Evolutionary conservation across 2,797 vertebrate genomes (phyloP).

Genomic region (Tauraco hartlaubi): DNA sequence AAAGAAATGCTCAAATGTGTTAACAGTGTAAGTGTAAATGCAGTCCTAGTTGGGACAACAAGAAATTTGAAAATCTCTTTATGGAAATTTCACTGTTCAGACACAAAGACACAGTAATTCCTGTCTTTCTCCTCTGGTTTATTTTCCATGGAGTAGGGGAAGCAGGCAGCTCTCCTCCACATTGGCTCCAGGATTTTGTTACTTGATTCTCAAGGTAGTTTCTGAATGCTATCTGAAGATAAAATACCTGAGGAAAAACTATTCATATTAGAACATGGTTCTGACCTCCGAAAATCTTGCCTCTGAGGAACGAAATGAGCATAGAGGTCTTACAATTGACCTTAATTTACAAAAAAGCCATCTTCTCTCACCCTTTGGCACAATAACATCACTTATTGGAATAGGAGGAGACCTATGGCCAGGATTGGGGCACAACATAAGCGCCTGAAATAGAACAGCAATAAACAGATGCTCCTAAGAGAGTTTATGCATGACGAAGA

Average conservation of each 20-base stretch:
- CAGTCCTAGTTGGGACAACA: background rate
- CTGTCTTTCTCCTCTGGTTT: background rate
- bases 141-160: background rate
- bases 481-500: background rate
- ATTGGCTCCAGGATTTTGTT: background rate
- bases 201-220: background rate
- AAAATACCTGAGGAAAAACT: background rate
- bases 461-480: background rate
- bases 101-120: background rate
- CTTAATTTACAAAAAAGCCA: background rate
- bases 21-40: background rate
- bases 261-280: background rate
- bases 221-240: background rate
- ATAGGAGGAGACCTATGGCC: background rate
- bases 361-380: background rate
- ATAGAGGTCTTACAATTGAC: background rate
- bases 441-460: background rate
- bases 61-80: background rate
- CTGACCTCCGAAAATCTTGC: background rate
- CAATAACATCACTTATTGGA: background rate
- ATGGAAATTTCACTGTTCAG: background rate
- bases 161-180: background rate
- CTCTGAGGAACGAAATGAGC: background rate
- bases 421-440: background rate
- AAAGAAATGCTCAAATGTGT: background rate